Evolutionary conservation across 2,797 vertebrate species (phyloP).

Genomic region (Hippopotamyrus pictus): DNA sequence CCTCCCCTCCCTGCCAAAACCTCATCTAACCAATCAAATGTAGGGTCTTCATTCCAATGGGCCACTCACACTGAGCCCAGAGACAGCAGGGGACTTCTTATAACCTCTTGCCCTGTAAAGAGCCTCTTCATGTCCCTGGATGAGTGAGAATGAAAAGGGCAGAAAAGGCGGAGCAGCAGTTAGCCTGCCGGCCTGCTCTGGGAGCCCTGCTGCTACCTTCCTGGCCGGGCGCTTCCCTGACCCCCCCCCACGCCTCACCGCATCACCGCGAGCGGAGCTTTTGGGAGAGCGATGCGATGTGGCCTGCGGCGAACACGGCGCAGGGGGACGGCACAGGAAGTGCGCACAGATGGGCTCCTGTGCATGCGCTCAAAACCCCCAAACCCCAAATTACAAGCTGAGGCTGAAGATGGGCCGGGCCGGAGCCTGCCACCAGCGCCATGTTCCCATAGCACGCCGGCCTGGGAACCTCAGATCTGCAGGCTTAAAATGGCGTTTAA

Average conservation of each 20-base stretch:
- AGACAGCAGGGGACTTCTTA: slow-evolving; percentile 22
- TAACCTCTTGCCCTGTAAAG: slow-evolving; percentile 35
- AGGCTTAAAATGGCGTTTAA: slow-evolving; percentile 15
- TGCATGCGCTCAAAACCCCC: slow-evolving; percentile 47
- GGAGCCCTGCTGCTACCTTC: slow-evolving; percentile 38
- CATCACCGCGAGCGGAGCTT: slow-evolving; percentile 30
- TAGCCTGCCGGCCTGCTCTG: slow-evolving; percentile 15
- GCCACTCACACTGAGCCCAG: slow-evolving; percentile 33
- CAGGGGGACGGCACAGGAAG: slow-evolving; percentile 32
- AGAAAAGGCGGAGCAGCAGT: slow-evolving; percentile 38
- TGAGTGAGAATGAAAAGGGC: background rate
- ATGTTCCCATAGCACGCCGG: slow-evolving; percentile 56
- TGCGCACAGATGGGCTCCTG: slow-evolving; percentile 33
- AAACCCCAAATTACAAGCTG: slow-evolving; percentile 60
- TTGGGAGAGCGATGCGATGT: background rate
- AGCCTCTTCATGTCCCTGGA: background rate
- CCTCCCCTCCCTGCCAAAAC: slow-evolving; percentile 21
- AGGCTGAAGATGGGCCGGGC: slow-evolving; percentile 54
- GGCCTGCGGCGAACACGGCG: background rate
- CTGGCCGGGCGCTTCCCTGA: slow-evolving; percentile 33
- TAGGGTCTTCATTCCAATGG: slow-evolving; percentile 56
- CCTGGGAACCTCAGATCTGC: slow-evolving; percentile 41
- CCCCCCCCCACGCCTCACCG: slow-evolving; percentile 28
- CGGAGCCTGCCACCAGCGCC: slow-evolving; percentile 46
- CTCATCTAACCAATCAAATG: slow-evolving; percentile 52